Conservation (phyloP, 64 coral and sea anemone species). For the Montipora efflorescens region DNA sequence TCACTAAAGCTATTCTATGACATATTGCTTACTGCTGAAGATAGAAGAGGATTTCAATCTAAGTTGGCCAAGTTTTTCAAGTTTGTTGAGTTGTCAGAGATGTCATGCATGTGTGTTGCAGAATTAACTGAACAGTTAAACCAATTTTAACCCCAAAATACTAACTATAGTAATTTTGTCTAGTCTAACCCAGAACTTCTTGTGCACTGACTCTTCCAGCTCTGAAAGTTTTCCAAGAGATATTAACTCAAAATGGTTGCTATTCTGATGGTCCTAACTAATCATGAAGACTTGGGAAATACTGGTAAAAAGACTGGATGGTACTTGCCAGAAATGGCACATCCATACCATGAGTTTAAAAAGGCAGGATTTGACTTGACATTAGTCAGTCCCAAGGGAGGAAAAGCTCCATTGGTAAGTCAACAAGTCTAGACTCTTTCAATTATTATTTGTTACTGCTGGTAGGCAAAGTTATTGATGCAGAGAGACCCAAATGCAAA, state of each 20-base stretch:
- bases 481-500: too few relatives aligned
- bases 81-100: too few relatives aligned
- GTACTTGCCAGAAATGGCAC: constrained; percentile 92
- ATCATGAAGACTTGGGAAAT: constrained; percentile 78
- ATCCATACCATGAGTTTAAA: constrained; percentile 92
- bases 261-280: constrained; percentile 87
- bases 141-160: too few relatives aligned
- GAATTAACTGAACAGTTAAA: too few relatives aligned
- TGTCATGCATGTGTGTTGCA: too few relatives aligned
- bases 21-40: too few relatives aligned
- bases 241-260: constrained; percentile 68
- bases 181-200: background rate
- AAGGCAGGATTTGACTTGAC: constrained; percentile 74
- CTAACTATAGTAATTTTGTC: background rate
- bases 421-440: too few relatives aligned
- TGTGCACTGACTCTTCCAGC: background rate
- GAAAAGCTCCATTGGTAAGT: constrained; percentile 94
- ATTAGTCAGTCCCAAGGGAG: constrained; percentile 87
- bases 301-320: constrained; percentile 88
- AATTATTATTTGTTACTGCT: too few relatives aligned
- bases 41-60: too few relatives aligned
- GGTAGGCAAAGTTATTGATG: too few relatives aligned
- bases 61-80: too few relatives aligned
- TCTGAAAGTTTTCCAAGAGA: background rate
- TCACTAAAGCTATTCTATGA: too few relatives aligned